Conservation (phyloP, 2,797 vertebrate species). For the Acrossocheilus wenchowensis region DNA sequence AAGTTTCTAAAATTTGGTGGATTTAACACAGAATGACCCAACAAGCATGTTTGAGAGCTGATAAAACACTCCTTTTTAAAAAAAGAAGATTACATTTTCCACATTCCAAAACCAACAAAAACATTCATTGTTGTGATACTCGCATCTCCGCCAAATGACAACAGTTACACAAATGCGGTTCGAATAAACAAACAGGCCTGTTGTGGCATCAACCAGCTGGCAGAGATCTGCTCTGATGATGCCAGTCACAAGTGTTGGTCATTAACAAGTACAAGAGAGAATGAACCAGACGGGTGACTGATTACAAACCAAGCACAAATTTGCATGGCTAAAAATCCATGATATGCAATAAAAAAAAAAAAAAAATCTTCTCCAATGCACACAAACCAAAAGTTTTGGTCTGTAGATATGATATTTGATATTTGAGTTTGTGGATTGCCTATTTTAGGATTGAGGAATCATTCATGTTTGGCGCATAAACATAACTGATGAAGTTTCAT, state of each 20-base stretch:
- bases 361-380: not conserved
- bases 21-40: not conserved
- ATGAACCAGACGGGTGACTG: slow-evolving; percentile 20
- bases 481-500: not conserved
- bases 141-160: not conserved
- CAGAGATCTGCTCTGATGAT: slow-evolving; percentile 14
- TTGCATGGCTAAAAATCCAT: not conserved
- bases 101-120: not conserved
- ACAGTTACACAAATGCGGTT: slow-evolving; percentile 8
- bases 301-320: slow-evolving; percentile 3
- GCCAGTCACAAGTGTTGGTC: slow-evolving; percentile 34
- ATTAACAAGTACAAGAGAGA: slow-evolving; percentile 22
- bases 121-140: not conserved
- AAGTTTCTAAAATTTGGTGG: not conserved
- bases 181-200: slow-evolving; percentile 10
- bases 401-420: not conserved
- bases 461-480: not conserved
- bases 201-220: slow-evolving; percentile 12
- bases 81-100: not conserved
- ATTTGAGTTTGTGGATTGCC: not conserved
- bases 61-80: not conserved
- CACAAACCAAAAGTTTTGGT: not conserved
- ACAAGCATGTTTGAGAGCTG: not conserved
- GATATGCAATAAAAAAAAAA: not conserved
- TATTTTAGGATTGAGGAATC: not conserved